These are phyloP conservation scores for Halichoerus grypus DNA, from an alignment of 2,113 vertebrate species.

Conservation along the genomic window DNA sequence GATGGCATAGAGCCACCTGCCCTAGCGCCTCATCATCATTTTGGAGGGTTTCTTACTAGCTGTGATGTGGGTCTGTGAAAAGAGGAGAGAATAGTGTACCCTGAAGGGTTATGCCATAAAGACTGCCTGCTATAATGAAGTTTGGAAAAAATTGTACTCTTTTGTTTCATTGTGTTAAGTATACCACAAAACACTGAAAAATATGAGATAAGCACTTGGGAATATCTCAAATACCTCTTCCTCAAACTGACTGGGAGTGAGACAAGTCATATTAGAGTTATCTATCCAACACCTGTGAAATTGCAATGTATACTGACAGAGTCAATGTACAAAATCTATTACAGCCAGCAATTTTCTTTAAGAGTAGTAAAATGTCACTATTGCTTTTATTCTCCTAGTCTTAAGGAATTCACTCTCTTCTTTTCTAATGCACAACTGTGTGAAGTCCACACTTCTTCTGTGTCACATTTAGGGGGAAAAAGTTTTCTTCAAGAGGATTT, in stretches of 20 bases:
- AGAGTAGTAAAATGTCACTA: background rate
- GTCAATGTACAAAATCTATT: background rate
- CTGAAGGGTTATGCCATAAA: background rate
- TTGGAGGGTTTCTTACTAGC: background rate
- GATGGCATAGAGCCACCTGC: conserved; percentile 28
- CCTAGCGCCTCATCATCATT: background rate
- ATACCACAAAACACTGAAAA: conserved; percentile 1
- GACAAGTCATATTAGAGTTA: background rate
- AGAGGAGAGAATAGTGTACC: background rate
- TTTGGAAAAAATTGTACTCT: conserved; percentile 1
- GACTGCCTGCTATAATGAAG: background rate
- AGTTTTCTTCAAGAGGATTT: conserved; percentile 12
- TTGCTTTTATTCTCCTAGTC: background rate
- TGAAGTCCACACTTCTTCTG: background rate
- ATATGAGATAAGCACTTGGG: background rate
- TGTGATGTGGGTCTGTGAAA: background rate
- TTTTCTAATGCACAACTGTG: background rate
- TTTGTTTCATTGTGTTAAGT: conserved; percentile 20
- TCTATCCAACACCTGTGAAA: conserved; percentile 7
- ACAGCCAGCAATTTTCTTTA: conserved; percentile 22
- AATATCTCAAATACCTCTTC: background rate
- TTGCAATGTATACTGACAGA: background rate
- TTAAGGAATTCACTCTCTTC: background rate
- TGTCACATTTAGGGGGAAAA: background rate
- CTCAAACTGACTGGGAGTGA: background rate